These are phyloP conservation scores for Vimba vimba DNA, from an alignment of 2,113 vertebrate genomes.

Conservation along the genomic window DNA sequence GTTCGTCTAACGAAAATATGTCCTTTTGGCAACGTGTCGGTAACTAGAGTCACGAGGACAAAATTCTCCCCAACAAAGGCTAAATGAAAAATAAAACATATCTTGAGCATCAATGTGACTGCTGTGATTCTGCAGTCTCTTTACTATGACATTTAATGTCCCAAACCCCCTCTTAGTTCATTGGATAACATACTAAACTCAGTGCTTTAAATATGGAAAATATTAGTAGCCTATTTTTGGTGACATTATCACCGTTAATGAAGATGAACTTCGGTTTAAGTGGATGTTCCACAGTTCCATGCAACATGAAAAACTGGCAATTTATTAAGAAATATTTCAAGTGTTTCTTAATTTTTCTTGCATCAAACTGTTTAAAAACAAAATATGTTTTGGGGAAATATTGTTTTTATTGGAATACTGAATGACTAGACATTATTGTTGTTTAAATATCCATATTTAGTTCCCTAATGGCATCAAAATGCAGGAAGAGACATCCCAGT, in stretches of 20 bases:
- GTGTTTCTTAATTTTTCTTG: not conserved
- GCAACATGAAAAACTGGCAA: not conserved
- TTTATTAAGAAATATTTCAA: not conserved
- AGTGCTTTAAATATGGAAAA: not conserved
- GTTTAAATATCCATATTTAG: not conserved
- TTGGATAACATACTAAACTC: not conserved
- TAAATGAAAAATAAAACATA: too few relatives aligned
- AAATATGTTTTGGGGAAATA: not conserved
- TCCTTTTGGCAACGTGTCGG: too few relatives aligned
- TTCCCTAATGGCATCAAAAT: not conserved
- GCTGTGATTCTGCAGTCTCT: too few relatives aligned
- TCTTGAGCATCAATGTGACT: too few relatives aligned
- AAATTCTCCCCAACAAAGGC: too few relatives aligned
- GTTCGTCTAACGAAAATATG: not conserved
- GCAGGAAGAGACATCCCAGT: not conserved
- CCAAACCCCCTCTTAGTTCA: not conserved
- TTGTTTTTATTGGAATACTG: not conserved
- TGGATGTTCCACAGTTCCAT: not conserved
- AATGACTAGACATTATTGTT: not conserved
- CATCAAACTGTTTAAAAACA: not conserved
- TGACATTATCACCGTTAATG: not conserved
- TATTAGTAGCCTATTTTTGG: not conserved
- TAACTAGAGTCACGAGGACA: not conserved
- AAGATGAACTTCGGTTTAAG: not conserved
- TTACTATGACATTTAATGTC: not conserved